Percentiles rank a stretch among this genome's conserved stretches.
Conservation (phyloP, 2,113 vertebrate species). For the Orthonyx spaldingii region DNA sequence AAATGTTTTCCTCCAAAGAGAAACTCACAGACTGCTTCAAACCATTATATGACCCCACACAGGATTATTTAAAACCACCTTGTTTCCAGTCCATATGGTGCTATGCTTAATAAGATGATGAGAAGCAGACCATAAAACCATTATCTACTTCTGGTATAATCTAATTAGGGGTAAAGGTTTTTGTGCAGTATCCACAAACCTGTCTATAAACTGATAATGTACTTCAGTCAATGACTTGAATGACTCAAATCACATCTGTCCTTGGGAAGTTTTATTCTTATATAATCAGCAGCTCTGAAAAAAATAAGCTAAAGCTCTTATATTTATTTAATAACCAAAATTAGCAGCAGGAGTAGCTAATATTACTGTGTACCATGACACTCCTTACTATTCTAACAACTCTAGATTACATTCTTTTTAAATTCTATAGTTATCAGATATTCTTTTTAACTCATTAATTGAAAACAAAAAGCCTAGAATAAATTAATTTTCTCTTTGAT, state of each 20-base stretch:
- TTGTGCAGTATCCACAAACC: not conserved
- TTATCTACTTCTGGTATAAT: not conserved
- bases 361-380: not conserved
- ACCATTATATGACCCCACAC: not conserved
- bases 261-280: not conserved
- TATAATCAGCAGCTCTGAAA: not conserved
- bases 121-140: not conserved
- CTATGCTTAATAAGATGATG: not conserved
- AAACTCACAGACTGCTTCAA: not conserved
- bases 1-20: not conserved
- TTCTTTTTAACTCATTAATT: not conserved
- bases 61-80: not conserved
- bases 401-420: not conserved
- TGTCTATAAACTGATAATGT: not conserved
- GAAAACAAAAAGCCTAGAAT: not conserved
- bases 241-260: not conserved
- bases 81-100: not conserved
- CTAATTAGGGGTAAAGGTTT: not conserved
- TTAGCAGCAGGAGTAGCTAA: not conserved
- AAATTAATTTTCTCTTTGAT: not conserved
- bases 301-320: not conserved
- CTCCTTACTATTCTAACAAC: not conserved
- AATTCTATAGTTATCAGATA: not conserved
- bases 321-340: not conserved
- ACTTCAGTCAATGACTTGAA: not conserved